A percentile compares a stretch with the other conserved stretches of the same genome.
These are phyloP conservation scores for Bombus confusus DNA, from an alignment of 1,140 invertebrate species.

Conservation along the genomic window DNA sequence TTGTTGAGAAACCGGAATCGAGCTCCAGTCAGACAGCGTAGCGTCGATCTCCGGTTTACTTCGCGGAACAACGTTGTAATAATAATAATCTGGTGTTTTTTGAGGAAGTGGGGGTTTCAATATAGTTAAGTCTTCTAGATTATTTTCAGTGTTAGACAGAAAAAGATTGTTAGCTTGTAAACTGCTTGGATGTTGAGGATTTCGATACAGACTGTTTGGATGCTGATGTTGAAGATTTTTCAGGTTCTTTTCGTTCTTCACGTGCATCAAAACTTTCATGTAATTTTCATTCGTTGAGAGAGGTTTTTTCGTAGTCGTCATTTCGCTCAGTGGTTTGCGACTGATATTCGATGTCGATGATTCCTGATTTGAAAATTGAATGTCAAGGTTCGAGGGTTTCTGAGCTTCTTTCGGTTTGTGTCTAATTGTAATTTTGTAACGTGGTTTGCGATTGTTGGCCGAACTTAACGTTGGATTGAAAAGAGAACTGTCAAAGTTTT, in stretches of 20 bases:
- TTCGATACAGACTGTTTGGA: background rate
- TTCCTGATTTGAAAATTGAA: background rate
- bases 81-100: background rate
- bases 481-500: background rate
- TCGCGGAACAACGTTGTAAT: background rate
- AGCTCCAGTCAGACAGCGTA: background rate
- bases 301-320: background rate
- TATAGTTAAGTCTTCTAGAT: slow-evolving; percentile 30
- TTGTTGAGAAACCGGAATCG: background rate
- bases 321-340: background rate
- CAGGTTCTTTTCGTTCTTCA: slow-evolving; percentile 29
- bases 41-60: background rate
- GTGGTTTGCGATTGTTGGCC: background rate
- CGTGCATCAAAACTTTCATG: slow-evolving; percentile 48
- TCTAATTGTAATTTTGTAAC: slow-evolving; percentile 52
- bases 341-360: too few species aligned
- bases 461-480: background rate
- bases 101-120: slow-evolving; percentile 50
- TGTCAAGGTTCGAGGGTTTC: background rate
- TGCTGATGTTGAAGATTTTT: background rate
- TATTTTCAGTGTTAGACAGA: background rate
- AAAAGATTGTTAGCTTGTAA: background rate
- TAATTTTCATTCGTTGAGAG: slow-evolving; percentile 26
- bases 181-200: background rate
- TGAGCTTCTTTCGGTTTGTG: slow-evolving; percentile 20